These are phyloP conservation scores for Leucosticte australis DNA, from an alignment of 2,113 vertebrate genomes.

Conservation along the genomic window DNA sequence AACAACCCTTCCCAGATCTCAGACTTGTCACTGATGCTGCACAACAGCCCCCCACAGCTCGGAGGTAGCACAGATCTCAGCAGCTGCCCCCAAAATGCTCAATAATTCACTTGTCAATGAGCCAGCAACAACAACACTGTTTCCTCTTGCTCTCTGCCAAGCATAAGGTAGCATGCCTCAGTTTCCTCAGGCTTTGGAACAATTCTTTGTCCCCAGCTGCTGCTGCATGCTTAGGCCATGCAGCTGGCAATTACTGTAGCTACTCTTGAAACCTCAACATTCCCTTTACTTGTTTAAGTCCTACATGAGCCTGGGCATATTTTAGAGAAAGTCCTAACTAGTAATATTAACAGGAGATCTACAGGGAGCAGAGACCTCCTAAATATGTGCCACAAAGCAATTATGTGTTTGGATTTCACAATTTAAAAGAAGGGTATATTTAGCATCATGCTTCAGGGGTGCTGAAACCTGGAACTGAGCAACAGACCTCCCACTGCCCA, in stretches of 20 bases:
- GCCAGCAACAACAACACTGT: not conserved
- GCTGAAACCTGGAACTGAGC: not conserved
- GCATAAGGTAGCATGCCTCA: rapidly evolving
- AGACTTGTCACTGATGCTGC: rapidly evolving
- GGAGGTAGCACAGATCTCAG: not conserved
- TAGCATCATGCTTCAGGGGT: not conserved
- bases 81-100: not conserved
- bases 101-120: not conserved
- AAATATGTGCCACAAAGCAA: slow-evolving; percentile 11
- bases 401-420: slow-evolving; percentile 21
- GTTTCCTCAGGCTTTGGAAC: rapidly evolving
- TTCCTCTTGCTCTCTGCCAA: not conserved
- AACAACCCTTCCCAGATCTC: not conserved
- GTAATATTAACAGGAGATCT: slow-evolving; percentile 21
- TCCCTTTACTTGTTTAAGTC: not conserved
- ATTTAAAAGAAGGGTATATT: slow-evolving; percentile 7
- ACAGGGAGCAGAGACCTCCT: not conserved
- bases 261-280: not conserved
- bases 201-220: rapidly evolving
- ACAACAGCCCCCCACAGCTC: not conserved
- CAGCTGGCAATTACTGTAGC: rapidly evolving
- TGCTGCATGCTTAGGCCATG: rapidly evolving
- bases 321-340: slow-evolving; percentile 31
- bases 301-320: not conserved
- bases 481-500: not conserved